Evolutionary conservation across 2,888 invertebrate genomes (phyloP).

Genomic region (Ennomos fuscantarius): DNA sequence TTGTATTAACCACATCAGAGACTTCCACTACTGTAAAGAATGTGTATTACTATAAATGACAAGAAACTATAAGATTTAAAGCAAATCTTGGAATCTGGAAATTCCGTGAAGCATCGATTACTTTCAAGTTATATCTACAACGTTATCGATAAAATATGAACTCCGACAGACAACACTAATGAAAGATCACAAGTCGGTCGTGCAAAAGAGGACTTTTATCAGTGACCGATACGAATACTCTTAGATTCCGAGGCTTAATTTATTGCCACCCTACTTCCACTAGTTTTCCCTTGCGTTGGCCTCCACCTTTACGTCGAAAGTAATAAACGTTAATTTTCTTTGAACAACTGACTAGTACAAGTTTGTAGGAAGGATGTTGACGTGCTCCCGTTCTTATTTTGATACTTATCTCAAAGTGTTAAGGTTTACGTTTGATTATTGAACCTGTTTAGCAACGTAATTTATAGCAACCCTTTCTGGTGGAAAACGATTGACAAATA

Average conservation of each 20-base stretch:
- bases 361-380: constrained; percentile 10
- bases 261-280: constrained; percentile 69
- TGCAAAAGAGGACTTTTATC: constrained; percentile 78
- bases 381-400: constrained; percentile 29
- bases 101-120: no score
- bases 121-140: no score
- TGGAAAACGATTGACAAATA: constrained; percentile 55
- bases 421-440: constrained; percentile 30
- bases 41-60: no score
- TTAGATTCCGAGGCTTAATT: constrained; percentile 72
- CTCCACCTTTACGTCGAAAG: constrained; percentile 14
- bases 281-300: constrained; percentile 15
- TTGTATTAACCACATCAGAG: no score
- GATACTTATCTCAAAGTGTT: constrained; percentile 18
- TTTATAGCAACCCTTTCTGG: constrained; percentile 41
- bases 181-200: constrained; percentile 66
- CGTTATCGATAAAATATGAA: constrained; percentile 42
- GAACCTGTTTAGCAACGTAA: background rate
- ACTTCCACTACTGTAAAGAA: no score
- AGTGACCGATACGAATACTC: constrained; percentile 75
- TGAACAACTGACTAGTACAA: constrained; percentile 13
- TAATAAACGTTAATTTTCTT: constrained; percentile 29
- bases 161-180: constrained; percentile 49
- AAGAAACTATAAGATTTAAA: no score
- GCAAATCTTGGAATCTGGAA: no score